Evolutionary conservation across 2,113 vertebrate genomes (phyloP), one percentile per base, ranked within the genome.

Genomic region (Hyperoodon ampullatus): DNA sequence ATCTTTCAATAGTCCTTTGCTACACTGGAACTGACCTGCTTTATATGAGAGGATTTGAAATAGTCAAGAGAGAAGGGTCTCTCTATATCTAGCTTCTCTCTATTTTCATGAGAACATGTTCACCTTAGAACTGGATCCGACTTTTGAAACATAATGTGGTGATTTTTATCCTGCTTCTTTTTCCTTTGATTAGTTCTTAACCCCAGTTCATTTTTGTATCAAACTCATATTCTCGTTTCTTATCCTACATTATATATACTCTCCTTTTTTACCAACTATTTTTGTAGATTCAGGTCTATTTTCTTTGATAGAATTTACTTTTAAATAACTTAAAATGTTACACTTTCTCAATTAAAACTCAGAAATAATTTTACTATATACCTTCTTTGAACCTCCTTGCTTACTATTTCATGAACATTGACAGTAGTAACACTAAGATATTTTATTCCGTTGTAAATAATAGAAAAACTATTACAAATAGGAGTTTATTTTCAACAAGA

Each of bases 241-340:
- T 90, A 35, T 63, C 9, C 72, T 65, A 75, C 12, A 11, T n/a
- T n/a, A 2, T 93, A 24, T 63, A 77, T 71, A 70, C 5, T 65
- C 19, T 78, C 4, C 8, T 55, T 80, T 80, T 92, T 47, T 35
- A 60, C 18, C 33, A 80, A 47, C 9, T 44, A n/a, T 39, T 63
- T 72, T 47, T 58, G 6, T 90, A 75, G n/a, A 3, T 88, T 87
- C 61, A 70, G 47, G 21, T 75, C 4, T 68, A 81, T 81, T 72
- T 88, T 63, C 61, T 88, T 93, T 93, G 71, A n/a, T 86, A 92
- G 24, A 93, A 26, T 90, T 66, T 66, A 26, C 35, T 81, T 88
- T 26, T 53, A 47, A 61, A 61, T 5, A 90, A 72, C 4, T 87
- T 85, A n/a, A 90, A 75, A 55, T 44, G 9, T 87, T 90, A 44